Evolutionary conservation across 1,140 invertebrate species (phyloP).

Genomic region (Eupeodes corollae): DNA sequence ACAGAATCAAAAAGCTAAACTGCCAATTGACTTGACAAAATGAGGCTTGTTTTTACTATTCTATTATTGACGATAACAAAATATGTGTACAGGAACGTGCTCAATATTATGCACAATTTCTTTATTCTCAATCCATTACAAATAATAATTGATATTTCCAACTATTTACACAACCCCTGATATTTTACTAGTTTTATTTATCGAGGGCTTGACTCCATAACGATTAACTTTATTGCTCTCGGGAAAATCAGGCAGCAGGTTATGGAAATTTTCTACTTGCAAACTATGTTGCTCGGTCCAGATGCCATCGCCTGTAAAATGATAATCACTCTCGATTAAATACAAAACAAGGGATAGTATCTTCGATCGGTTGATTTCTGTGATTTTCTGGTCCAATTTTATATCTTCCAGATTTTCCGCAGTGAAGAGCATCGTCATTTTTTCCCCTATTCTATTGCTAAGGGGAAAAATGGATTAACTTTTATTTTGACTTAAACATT

Average conservation of each 20-base stretch:
- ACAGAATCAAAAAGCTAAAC: neutral
- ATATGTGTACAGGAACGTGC: no score
- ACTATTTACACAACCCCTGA: no score
- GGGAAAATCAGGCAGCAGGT: slow-evolving; percentile 30
- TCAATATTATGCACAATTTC: no score
- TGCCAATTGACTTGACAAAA: no score
- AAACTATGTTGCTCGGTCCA: slow-evolving; percentile 34
- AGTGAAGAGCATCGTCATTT: slow-evolving; percentile 16
- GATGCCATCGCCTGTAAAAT: slow-evolving; percentile 40
- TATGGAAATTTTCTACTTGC: slow-evolving; percentile 34
- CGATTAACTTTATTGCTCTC: slow-evolving; percentile 34
- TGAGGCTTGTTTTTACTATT: no score
- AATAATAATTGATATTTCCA: no score
- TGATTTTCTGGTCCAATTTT: slow-evolving; percentile 13
- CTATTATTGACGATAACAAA: no score
- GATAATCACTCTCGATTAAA: slow-evolving; percentile 36
- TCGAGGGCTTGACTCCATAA: slow-evolving; percentile 28
- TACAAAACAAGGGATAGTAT: slow-evolving; percentile 34
- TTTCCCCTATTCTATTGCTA: slow-evolving; percentile 33
- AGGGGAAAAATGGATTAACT: neutral
- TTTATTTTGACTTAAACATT: neutral
- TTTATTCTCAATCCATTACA: no score
- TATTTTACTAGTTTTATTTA: no score
- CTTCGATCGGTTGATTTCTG: slow-evolving; percentile 10
- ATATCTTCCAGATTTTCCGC: slow-evolving; percentile 21